Evolutionary conservation across 2,797 vertebrate species (phyloP).

Genomic region (Hephaestus fuliginosus): DNA sequence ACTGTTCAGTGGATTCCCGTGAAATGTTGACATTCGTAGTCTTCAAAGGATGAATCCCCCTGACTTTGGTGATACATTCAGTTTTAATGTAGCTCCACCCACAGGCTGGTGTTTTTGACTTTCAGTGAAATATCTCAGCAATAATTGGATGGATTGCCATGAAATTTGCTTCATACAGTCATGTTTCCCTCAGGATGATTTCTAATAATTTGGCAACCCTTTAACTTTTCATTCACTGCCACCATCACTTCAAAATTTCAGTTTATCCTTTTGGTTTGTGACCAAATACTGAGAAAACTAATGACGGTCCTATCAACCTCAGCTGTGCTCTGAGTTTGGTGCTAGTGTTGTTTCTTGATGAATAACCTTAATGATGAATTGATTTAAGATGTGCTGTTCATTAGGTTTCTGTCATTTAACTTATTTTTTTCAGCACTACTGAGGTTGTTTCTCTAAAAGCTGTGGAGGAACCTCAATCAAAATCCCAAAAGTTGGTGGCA

Average conservation of each 20-base stretch:
- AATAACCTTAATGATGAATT: conserved; percentile 2
- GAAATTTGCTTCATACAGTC: not conserved
- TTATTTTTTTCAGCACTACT: not conserved
- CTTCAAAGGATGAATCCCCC: not conserved
- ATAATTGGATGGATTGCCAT: not conserved
- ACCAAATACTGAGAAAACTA: too few relatives aligned
- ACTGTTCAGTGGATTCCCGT: not conserved
- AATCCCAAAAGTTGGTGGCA: not conserved
- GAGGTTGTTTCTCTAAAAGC: conserved; percentile 16
- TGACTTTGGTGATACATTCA: not conserved
- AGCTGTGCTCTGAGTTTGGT: too few relatives aligned
- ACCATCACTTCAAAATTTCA: not conserved
- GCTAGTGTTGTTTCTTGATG: not conserved
- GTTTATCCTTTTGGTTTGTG: not conserved
- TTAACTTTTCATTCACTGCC: not conserved
- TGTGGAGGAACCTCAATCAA: not conserved
- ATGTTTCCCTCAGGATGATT: not conserved
- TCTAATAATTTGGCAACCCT: not conserved
- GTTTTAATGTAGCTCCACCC: not conserved
- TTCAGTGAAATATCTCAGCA: not conserved
- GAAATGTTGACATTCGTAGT: not conserved
- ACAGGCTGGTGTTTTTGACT: not conserved
- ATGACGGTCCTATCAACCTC: too few relatives aligned
- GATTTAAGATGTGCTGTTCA: not conserved
- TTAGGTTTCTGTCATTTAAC: not conserved